A percentile compares a stretch with the other conserved stretches of the same genome.
Conservation (phyloP, 2,888 invertebrate species). For the Pristionchus mayeri region DNA sequence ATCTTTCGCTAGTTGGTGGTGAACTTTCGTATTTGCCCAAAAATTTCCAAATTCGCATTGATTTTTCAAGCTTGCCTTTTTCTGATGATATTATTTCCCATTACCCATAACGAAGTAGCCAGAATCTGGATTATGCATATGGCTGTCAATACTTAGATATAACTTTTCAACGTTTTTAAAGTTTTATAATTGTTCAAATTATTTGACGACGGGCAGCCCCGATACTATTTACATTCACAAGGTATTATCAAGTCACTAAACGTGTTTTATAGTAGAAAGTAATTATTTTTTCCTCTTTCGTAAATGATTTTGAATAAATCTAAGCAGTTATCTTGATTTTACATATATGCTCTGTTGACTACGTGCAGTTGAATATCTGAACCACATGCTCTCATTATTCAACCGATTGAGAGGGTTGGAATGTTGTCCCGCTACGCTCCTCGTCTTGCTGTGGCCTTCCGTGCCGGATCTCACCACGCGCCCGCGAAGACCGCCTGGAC, state of each 20-base stretch:
- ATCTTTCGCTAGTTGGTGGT: background rate
- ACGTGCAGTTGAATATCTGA: slow-evolving; percentile 28
- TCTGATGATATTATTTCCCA: background rate
- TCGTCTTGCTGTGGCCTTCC: slow-evolving; percentile 63
- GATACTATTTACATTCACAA: background rate
- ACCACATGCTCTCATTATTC: background rate
- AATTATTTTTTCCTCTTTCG: background rate
- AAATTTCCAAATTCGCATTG: background rate
- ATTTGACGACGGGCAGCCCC: background rate
- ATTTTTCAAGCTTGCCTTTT: slow-evolving; percentile 22
- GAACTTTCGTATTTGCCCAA: background rate
- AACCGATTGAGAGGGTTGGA: slow-evolving; percentile 37
- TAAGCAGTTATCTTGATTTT: background rate
- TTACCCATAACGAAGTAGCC: background rate
- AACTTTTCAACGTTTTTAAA: background rate
- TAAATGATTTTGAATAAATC: background rate
- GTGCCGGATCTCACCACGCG: slow-evolving; percentile 47
- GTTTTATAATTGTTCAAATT: background rate
- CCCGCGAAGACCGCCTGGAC: slow-evolving; percentile 43
- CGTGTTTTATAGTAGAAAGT: background rate
- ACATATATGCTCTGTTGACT: background rate
- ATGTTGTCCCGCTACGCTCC: slow-evolving; percentile 64
- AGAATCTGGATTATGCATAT: background rate
- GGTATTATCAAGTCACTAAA: background rate
- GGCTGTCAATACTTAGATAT: background rate